These are phyloP conservation scores for Melanotaenia parkinsoni DNA, from an alignment of 2,797 vertebrate species.

Conservation along the genomic window DNA sequence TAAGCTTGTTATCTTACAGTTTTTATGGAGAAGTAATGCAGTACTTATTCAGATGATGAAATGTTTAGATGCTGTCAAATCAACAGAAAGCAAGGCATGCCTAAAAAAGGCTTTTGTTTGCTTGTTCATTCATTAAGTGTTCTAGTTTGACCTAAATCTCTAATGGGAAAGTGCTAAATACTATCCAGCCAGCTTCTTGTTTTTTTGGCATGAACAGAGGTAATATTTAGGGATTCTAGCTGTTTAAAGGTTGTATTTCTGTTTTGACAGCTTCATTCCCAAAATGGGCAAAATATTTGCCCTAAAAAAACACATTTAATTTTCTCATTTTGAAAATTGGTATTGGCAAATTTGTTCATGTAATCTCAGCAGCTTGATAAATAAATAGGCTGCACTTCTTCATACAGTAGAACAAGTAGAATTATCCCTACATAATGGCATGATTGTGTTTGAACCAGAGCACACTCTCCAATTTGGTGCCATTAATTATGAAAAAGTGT, in stretches of 20 bases:
- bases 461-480: conserved; percentile 44
- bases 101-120: neutral
- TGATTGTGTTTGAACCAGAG: conserved; percentile 40
- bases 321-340: conserved; percentile 12
- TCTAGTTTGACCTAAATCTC: neutral
- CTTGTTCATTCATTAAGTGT: neutral
- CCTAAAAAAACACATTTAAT: neutral
- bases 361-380: conserved; percentile 12
- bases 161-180: too few relatives aligned
- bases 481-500: conserved; percentile 62
- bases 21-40: neutral
- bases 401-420: conserved; percentile 35
- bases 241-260: neutral
- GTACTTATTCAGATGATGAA: neutral
- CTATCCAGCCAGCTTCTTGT: neutral
- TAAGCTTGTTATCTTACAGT: neutral
- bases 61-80: neutral
- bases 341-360: conserved; percentile 6
- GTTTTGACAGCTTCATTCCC: neutral
- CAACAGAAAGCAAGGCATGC: neutral
- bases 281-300: conserved; percentile 3
- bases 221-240: neutral
- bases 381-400: conserved; percentile 29
- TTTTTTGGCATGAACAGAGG: neutral
- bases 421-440: conserved; percentile 37